Evolutionary conservation across 2,888 invertebrate species (phyloP).

Genomic region (Cybosia mesomella): DNA sequence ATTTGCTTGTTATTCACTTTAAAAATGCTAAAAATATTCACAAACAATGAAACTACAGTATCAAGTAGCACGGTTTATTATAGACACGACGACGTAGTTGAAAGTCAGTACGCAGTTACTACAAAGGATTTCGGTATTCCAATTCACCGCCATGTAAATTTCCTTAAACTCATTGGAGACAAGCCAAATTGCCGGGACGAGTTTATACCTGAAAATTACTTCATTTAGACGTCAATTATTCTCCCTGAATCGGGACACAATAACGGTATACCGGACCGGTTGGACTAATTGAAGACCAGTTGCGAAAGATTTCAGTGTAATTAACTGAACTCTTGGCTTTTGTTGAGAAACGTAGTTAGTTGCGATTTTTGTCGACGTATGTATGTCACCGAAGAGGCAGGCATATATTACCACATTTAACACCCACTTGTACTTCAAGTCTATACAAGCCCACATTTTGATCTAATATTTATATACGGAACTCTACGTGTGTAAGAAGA

Average conservation of each 20-base stretch:
- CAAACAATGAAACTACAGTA: constrained; percentile 29
- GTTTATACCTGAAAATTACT: constrained; percentile 51
- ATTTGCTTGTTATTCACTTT: background rate
- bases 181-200: constrained; percentile 59
- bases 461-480: no score
- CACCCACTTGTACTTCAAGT: background rate
- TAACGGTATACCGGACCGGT: constrained; percentile 48
- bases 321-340: constrained; percentile 34
- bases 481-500: no score
- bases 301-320: constrained; percentile 37
- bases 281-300: constrained; percentile 44
- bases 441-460: no score
- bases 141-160: constrained; percentile 62
- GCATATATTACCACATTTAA: background rate
- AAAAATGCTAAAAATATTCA: constrained; percentile 10
- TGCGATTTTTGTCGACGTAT: constrained; percentile 20
- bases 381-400: constrained; percentile 4
- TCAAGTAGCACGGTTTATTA: constrained; percentile 38
- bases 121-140: constrained; percentile 61
- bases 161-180: constrained; percentile 64
- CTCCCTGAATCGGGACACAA: constrained; percentile 28
- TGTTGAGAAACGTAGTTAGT: constrained; percentile 15
- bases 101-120: constrained; percentile 52
- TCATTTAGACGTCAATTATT: constrained; percentile 45
- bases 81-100: constrained; percentile 51